Evolutionary conservation across 2,888 invertebrate species (phyloP).

Genomic region (Cremastinae sp.): DNA sequence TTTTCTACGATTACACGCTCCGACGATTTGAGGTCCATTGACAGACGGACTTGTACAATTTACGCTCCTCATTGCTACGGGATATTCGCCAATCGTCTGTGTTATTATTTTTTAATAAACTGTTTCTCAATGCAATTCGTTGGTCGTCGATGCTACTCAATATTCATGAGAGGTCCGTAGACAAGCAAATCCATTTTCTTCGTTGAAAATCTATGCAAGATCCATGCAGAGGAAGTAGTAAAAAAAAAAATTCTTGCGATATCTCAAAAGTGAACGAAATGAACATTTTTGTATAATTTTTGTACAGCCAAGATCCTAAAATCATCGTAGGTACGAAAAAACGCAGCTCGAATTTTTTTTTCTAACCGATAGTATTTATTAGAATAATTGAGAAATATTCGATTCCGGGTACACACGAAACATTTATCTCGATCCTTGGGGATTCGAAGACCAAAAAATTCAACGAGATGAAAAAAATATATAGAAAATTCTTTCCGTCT

Average conservation of each 20-base stretch:
- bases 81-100: too few species aligned
- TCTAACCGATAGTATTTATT: constrained; percentile 52
- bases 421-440: not conserved
- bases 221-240: too few species aligned
- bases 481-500: not conserved
- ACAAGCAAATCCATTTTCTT: not conserved
- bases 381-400: constrained; percentile 25
- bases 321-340: constrained; percentile 3
- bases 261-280: not conserved
- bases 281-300: not conserved
- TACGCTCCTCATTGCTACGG: too few species aligned
- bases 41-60: too few species aligned
- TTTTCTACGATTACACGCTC: not conserved
- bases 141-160: not conserved
- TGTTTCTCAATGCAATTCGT: too few species aligned
- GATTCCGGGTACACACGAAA: not conserved
- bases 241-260: too few species aligned
- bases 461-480: not conserved
- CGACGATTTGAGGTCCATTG: too few species aligned
- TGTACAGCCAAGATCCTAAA: constrained; percentile 1
- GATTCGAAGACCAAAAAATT: not conserved
- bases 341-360: constrained; percentile 32
- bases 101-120: too few species aligned
- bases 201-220: not conserved
- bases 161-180: not conserved